Conservation (phyloP, 2,888 invertebrate species). For the Pilophorus perplexus region DNA sequence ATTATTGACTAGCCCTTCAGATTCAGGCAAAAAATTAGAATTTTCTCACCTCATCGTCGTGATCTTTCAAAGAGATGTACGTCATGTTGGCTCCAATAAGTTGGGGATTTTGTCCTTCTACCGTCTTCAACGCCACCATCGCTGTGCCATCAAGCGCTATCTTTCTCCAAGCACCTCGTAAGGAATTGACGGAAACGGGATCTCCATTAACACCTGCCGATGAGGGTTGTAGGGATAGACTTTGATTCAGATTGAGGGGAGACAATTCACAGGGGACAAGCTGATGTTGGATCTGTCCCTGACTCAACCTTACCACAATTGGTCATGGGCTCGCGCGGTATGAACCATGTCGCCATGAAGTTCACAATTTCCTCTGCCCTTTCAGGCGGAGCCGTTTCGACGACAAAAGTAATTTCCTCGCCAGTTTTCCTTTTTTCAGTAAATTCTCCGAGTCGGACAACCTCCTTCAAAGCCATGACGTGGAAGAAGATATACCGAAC, state of each 20-base stretch:
- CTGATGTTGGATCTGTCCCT: too few species aligned
- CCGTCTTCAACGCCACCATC: neutral
- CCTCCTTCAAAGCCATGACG: too few species aligned
- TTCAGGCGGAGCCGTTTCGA: slow-evolving; percentile 35
- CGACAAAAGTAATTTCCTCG: slow-evolving; percentile 17
- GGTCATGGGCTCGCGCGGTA: slow-evolving; percentile 43
- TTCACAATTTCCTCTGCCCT: slow-evolving; percentile 30
- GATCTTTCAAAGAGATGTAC: too few species aligned
- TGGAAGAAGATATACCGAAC: too few species aligned
- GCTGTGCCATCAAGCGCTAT: slow-evolving; percentile 9
- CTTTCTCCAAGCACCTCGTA: slow-evolving; percentile 18
- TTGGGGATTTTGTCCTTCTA: slow-evolving; percentile 8
- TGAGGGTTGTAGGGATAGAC: too few species aligned
- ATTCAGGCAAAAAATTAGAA: too few species aligned
- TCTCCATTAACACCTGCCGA: too few species aligned
- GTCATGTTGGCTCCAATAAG: slow-evolving; percentile 31
- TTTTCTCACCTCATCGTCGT: too few species aligned
- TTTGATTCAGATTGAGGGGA: too few species aligned
- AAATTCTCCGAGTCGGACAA: slow-evolving; percentile 27
- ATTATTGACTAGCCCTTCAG: too few species aligned
- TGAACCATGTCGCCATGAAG: slow-evolving; percentile 39
- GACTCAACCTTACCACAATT: too few species aligned
- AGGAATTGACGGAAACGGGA: neutral
- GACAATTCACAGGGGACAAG: too few species aligned
- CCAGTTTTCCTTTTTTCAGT: slow-evolving; percentile 26